Conservation (phyloP, 2,797 vertebrate species). For the Acanthurus lineatus region DNA sequence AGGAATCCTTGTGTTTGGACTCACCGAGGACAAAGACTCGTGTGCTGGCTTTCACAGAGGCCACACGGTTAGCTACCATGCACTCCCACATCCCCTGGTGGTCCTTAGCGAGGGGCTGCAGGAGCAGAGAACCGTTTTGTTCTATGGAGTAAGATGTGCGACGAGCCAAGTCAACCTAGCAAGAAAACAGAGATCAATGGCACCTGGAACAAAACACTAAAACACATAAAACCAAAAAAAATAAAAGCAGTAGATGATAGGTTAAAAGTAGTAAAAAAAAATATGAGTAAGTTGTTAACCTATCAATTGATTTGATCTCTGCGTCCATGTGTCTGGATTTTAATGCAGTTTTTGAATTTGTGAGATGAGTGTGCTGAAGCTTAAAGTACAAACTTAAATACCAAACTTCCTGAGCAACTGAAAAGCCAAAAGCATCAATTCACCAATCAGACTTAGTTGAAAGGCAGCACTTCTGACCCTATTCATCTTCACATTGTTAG, state of each 20-base stretch:
- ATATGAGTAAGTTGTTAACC: slow-evolving; percentile 6
- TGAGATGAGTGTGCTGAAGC: background rate
- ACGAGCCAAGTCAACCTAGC: slow-evolving; percentile 83
- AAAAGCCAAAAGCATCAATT: slow-evolving; percentile 1
- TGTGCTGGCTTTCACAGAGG: slow-evolving; percentile 84
- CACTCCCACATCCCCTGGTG: slow-evolving; percentile 95
- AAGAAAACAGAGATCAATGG: slow-evolving; percentile 10
- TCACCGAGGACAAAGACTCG: slow-evolving; percentile 90
- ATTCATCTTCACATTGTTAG: background rate
- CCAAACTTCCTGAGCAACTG: slow-evolving; percentile 5
- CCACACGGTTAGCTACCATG: slow-evolving; percentile 86
- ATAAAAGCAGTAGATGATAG: too few relatives aligned
- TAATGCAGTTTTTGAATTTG: background rate
- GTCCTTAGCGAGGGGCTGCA: slow-evolving; percentile 90
- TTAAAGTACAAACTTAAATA: slow-evolving; percentile 17
- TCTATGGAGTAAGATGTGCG: slow-evolving; percentile 82
- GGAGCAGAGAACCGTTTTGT: slow-evolving; percentile 88
- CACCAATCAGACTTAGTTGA: slow-evolving; percentile 6
- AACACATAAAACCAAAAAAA: too few relatives aligned
- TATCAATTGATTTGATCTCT: background rate
- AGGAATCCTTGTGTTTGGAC: slow-evolving; percentile 45
- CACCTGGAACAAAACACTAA: background rate
- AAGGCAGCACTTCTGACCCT: background rate
- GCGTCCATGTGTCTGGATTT: slow-evolving; percentile 6
- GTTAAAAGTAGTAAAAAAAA: too few relatives aligned